phyloP scores from a whole-genome alignment of 2,113 vertebrate genomes.

The Oncorhynchus nerka region DNA sequence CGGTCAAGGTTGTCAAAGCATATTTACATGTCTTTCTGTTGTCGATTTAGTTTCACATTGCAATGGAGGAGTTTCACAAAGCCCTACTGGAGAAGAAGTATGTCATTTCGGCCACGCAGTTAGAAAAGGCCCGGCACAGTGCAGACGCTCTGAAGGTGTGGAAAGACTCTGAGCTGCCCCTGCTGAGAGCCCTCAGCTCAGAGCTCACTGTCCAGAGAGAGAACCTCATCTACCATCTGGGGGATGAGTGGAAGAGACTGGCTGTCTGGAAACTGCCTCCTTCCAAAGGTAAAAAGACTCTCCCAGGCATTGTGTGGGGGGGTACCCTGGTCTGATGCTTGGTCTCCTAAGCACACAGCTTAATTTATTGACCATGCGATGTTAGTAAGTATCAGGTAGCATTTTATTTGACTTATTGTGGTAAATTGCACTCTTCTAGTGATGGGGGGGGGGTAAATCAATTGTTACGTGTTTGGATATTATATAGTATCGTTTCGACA shows the following conservation, averaged over 20 bases:
- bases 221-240: conserved; percentile 84
- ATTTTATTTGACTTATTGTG: too few relatives aligned
- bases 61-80: conserved; percentile 79
- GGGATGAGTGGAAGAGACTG: conserved; percentile 86
- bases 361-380: too few relatives aligned
- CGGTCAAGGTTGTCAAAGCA: too few relatives aligned
- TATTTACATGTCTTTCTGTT: neutral
- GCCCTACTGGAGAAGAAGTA: conserved; percentile 82
- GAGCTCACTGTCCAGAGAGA: conserved; percentile 87
- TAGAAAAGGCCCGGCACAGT: conserved; percentile 67
- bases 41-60: conserved; percentile 80
- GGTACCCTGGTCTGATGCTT: too few relatives aligned
- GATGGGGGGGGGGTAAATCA: too few relatives aligned
- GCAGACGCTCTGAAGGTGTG: conserved; percentile 74
- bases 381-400: too few relatives aligned
- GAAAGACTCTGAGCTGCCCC: conserved; percentile 81
- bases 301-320: too few relatives aligned
- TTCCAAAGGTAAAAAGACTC: conserved; percentile 76
- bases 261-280: conserved; percentile 80
- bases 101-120: conserved; percentile 75
- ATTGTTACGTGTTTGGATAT: too few relatives aligned
- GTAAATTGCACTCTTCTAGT: too few relatives aligned
- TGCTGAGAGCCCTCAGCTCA: conserved; percentile 77
- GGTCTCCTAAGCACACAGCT: too few relatives aligned
- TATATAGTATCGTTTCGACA: too few relatives aligned